These are phyloP conservation scores for Anoplopoma fimbria DNA, from an alignment of 2,113 vertebrate genomes.

Conservation along the genomic window DNA sequence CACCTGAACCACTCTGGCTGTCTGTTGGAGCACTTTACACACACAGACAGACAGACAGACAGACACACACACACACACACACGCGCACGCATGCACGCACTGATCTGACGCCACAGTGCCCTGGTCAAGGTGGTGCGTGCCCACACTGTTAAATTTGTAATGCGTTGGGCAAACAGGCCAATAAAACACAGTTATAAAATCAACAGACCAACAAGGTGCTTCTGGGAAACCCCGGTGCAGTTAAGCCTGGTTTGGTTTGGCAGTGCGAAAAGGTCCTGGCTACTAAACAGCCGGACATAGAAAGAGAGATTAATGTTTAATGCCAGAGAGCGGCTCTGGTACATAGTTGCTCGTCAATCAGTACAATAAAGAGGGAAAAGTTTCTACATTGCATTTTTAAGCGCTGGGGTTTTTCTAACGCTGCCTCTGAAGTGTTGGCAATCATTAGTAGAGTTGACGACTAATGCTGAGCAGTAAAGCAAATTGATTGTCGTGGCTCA, in stretches of 20 bases:
- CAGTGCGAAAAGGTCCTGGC: slow-evolving; percentile 53
- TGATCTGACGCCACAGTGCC: slow-evolving; percentile 12
- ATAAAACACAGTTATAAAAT: slow-evolving; percentile 64
- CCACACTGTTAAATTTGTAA: slow-evolving; percentile 48
- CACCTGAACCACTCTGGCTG: slow-evolving; percentile 57
- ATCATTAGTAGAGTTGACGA: not conserved
- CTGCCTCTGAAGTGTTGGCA: not conserved
- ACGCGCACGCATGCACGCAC: not conserved
- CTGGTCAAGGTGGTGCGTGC: slow-evolving; percentile 25
- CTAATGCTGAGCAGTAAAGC: not conserved
- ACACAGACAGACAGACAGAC: not conserved
- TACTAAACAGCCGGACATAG: slow-evolving; percentile 44
- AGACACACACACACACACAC: not conserved
- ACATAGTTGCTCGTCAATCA: slow-evolving; percentile 42
- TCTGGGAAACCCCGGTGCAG: slow-evolving; percentile 60
- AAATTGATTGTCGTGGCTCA: not conserved
- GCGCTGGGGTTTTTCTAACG: slow-evolving; percentile 18
- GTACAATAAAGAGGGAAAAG: slow-evolving; percentile 21
- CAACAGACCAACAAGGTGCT: slow-evolving; percentile 59
- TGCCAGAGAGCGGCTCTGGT: slow-evolving; percentile 39
- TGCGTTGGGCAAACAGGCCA: slow-evolving; percentile 34
- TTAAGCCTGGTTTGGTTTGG: slow-evolving; percentile 62
- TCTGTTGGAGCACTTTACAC: slow-evolving; percentile 26
- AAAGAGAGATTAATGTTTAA: slow-evolving; percentile 55
- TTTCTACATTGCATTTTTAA: slow-evolving; percentile 24